Evolutionary conservation across 2,113 vertebrate species (phyloP), one percentile per base, ranked within the genome.

Genomic region (Phocoena phocoena): DNA sequence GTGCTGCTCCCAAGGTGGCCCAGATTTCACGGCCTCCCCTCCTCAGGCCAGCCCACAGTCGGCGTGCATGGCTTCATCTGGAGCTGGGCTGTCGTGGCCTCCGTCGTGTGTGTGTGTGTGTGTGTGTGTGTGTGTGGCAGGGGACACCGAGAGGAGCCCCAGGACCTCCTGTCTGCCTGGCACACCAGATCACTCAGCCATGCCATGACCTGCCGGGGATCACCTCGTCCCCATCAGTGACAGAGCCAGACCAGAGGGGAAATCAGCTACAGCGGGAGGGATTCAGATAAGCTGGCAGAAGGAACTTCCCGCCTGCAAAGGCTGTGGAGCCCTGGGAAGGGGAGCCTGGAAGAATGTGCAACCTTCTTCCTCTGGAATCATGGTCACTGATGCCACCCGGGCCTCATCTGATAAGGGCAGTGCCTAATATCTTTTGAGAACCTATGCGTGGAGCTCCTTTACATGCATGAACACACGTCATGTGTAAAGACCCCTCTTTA

Each of bases 231-330:
- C 81, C 47, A 3, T 13, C 70, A 55, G 76, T 31, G 74, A 93
- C 44, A 68, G 58, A 63, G 67, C 55, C 85, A 50, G 74, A 96
- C 95, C 96, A 93, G 84, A 96, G 71, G 58, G 55, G 70, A 95
- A 58, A n/a, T 82, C 36, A 28, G 93, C 68, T 31, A 5, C 26
- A 63, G 67, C 23, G 21, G 20, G 33, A 91, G 82, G 90, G 77
- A 97, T 74, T 91, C 88, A 96, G 93, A 84, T 84, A 62, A 81
- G 63, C 63, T 13, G 36, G 84, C 89, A 81, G 44, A 73, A 55
- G 41, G 94, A 58, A 67, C 93, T 94, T 95, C 96, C 95, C 71
- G 76, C 88, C 80, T 20, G 26, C 25, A 73, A 25, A 68, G 80
- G 36, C n/a, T 15, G 71, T 47, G 67, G 44, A 88, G 38, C 20